Conservation (phyloP, 2,888 invertebrate genomes). For the Drosophila putrida region DNA sequence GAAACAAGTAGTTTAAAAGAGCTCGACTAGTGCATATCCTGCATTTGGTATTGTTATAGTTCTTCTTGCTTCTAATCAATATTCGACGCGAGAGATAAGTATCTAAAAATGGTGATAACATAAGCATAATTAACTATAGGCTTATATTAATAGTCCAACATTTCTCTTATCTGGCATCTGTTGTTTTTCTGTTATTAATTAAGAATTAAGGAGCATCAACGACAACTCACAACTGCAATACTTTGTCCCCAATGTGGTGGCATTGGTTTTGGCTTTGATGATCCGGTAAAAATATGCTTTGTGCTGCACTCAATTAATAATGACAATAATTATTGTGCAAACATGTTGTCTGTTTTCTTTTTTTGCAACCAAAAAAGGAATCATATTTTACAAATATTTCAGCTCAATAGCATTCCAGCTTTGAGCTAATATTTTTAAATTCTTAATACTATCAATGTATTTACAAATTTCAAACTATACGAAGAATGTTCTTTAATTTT, state of each 20-base stretch:
- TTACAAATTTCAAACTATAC: neutral
- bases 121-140: no score
- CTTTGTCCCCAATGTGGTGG: no score
- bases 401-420: constrained; percentile 68
- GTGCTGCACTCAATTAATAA: constrained; percentile 66
- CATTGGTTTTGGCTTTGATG: constrained; percentile 29
- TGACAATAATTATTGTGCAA: constrained; percentile 61
- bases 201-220: neutral
- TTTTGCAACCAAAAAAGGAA: neutral
- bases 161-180: no score
- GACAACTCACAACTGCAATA: neutral
- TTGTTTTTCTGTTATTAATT: neutral
- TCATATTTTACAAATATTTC: constrained; percentile 37
- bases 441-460: constrained; percentile 12
- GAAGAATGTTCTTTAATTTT: neutral
- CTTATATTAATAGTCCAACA: no score
- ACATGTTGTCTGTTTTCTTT: constrained; percentile 24
- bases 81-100: no score
- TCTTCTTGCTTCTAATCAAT: neutral
- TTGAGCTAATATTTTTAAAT: constrained; percentile 37
- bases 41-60: no score
- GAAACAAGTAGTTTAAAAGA: neutral
- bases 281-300: constrained; percentile 68
- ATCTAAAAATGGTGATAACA: neutral
- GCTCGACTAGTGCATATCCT: neutral